Percentiles rank a stretch among this genome's conserved stretches.
Evolutionary conservation across 2,113 vertebrate genomes (phyloP).

Genomic region (Montifringilla adamsi): DNA sequence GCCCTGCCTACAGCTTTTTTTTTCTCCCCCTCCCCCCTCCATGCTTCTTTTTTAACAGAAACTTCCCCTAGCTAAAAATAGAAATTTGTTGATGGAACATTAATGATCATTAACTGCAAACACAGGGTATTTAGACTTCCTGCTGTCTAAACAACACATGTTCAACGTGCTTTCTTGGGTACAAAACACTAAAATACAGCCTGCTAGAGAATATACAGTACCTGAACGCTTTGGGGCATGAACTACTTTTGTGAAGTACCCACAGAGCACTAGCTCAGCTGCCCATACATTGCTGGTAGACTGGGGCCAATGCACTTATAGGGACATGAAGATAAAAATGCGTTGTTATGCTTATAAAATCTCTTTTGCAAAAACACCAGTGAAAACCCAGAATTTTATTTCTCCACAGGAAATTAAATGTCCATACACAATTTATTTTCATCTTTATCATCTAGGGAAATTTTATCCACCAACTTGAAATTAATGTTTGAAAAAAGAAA

Average conservation of each 20-base stretch:
- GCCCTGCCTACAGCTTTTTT: neutral
- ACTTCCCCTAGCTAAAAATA: neutral
- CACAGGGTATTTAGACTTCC: neutral
- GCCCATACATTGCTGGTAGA: neutral
- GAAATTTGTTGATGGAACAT: neutral
- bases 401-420: neutral
- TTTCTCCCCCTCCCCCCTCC: neutral
- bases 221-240: neutral
- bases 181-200: neutral
- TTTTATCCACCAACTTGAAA: neutral
- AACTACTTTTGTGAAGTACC: neutral
- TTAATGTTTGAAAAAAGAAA: neutral
- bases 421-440: neutral
- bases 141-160: neutral
- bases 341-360: neutral
- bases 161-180: neutral
- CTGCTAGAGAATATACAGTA: neutral
- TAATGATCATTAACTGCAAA: neutral
- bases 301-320: neutral
- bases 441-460: neutral
- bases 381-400: neutral
- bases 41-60: accelerated
- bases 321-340: neutral
- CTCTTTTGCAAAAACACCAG: neutral
- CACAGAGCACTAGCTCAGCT: neutral